phyloP scores from a whole-genome alignment of 2,113 vertebrate genomes.

The Maccullochella peelii region DNA sequence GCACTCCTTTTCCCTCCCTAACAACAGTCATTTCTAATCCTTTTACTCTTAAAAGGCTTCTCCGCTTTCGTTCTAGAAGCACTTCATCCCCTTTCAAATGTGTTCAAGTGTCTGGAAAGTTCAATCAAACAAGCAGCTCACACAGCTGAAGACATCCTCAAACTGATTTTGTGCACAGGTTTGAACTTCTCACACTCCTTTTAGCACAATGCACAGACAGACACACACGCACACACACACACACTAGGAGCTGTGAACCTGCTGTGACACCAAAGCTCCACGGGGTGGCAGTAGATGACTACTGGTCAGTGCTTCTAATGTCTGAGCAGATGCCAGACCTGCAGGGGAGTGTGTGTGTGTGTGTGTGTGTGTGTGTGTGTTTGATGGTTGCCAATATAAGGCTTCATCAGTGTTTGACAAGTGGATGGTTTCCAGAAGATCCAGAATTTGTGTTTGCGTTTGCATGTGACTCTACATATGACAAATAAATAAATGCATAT shows the following conservation, averaged over 20 bases:
- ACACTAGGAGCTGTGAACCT: neutral
- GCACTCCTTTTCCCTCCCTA: neutral
- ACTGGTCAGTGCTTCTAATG: neutral
- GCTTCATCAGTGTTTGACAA: slow-evolving; percentile 58
- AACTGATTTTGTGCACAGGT: slow-evolving; percentile 18
- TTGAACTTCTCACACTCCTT: slow-evolving; percentile 4
- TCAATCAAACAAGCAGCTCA: slow-evolving; percentile 34
- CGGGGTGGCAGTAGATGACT: slow-evolving; percentile 74
- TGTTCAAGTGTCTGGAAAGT: slow-evolving; percentile 5
- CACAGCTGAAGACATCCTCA: slow-evolving; percentile 16
- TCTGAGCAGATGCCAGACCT: neutral
- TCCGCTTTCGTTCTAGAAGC: neutral
- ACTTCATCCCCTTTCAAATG: slow-evolving; percentile 13
- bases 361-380: slow-evolving; percentile 13
- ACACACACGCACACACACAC: neutral
- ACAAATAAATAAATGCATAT: neutral
- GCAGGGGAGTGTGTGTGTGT: slow-evolving; percentile 9
- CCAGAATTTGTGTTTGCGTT: neutral
- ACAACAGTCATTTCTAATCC: neutral
- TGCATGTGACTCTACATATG: neutral
- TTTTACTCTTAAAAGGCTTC: neutral
- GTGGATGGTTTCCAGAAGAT: slow-evolving; percentile 63
- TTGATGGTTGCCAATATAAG: slow-evolving; percentile 21
- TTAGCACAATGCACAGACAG: neutral
- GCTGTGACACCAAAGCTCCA: slow-evolving; percentile 46